These are phyloP conservation scores for Mirza zaza DNA, from an alignment of 2,113 vertebrate species.

Conservation along the genomic window DNA sequence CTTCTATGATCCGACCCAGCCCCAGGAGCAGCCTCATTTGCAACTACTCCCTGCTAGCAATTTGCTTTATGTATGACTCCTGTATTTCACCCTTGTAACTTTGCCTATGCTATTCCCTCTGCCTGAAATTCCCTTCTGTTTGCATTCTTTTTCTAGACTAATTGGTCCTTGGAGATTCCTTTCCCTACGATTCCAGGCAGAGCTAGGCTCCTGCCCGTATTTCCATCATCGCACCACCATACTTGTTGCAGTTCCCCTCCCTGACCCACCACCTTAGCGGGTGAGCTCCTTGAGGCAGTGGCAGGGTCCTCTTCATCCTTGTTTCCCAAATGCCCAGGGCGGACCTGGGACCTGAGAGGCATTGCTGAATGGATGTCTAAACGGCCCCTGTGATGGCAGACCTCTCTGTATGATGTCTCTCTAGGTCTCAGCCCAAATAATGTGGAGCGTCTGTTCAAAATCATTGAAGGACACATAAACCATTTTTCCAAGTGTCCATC, in stretches of 20 bases:
- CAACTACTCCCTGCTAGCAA: not conserved
- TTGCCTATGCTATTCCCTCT: not conserved
- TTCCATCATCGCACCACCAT: not conserved
- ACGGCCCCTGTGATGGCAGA: not conserved
- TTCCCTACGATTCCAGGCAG: not conserved
- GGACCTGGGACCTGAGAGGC: too few species aligned
- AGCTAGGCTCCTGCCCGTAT: not conserved
- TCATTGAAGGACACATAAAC: not conserved
- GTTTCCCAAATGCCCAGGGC: not conserved
- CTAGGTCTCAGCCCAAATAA: not conserved
- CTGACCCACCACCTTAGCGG: too few species aligned
- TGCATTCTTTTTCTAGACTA: not conserved
- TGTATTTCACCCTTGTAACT: not conserved
- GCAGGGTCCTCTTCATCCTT: not conserved
- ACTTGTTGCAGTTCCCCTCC: not conserved
- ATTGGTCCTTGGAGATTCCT: not conserved
- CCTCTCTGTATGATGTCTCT: not conserved
- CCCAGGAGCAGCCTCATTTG: rapidly evolving
- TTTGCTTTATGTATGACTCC: not conserved
- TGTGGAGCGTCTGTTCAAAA: not conserved
- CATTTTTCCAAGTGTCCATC: not conserved
- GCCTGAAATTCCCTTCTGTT: not conserved
- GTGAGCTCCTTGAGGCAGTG: not conserved
- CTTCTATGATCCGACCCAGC: rapidly evolving
- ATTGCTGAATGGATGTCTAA: not conserved